Conservation (phyloP, 2,888 invertebrate species). For the Caenorhabditis wallacei region DNA sequence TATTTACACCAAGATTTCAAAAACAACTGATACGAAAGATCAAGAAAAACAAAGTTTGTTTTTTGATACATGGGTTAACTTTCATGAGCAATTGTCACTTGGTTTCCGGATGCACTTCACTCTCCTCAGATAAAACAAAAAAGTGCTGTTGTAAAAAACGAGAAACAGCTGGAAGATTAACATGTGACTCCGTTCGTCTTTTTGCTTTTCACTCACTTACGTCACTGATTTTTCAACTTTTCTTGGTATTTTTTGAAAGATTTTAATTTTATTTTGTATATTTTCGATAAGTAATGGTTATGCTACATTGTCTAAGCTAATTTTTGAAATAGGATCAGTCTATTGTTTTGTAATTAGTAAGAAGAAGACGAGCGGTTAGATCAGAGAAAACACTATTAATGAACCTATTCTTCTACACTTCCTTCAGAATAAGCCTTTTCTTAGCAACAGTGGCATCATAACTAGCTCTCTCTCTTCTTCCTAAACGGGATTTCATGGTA, state of each 20-base stretch:
- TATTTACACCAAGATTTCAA: no score
- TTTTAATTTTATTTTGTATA: background rate
- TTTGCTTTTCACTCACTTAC: conserved; percentile 43
- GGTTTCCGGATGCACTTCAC: conserved; percentile 39
- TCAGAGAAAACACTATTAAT: conserved; percentile 52
- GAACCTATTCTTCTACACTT: conserved; percentile 62
- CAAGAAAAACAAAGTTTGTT: no score
- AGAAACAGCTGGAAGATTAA: conserved; percentile 54
- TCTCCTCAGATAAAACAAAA: conserved; percentile 31
- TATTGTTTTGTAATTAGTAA: conserved; percentile 51
- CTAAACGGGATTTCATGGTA: conserved; percentile 8
- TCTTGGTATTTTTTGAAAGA: background rate
- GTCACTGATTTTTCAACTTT: conserved; percentile 35
- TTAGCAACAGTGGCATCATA: conserved; percentile 12
- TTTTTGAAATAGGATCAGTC: background rate
- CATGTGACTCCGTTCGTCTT: conserved; percentile 55
- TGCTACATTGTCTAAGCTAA: background rate
- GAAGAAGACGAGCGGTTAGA: conserved; percentile 27
- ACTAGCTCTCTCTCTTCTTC: conserved; percentile 4
- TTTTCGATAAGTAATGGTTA: background rate
- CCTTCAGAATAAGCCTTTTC: conserved; percentile 20
- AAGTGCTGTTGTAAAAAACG: conserved; percentile 44
- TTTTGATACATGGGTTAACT: no score
- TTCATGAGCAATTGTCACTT: conserved; percentile 31
- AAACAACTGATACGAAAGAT: no score